Conservation (phyloP, 2,113 vertebrate genomes). For the Galbula dea region DNA sequence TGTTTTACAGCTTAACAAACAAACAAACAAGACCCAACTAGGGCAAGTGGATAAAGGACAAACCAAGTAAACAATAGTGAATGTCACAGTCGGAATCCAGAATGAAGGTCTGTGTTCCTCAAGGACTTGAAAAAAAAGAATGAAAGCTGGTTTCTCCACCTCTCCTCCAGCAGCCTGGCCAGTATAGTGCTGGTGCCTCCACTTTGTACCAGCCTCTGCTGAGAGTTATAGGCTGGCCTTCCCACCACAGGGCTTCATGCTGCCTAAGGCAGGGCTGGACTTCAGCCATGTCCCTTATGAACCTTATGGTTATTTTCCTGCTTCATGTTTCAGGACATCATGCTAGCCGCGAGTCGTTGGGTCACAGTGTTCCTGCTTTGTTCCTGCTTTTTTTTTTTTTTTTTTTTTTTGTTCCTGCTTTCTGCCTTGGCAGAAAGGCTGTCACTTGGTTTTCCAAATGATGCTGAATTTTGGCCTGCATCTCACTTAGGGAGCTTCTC, state of each 20-base stretch:
- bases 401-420: too few relatives aligned
- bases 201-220: not conserved
- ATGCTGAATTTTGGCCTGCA: not conserved
- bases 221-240: not conserved
- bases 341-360: not conserved
- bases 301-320: not conserved
- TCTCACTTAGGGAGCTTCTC: not conserved
- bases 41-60: not conserved
- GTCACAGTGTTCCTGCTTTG: not conserved
- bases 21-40: not conserved
- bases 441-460: not conserved
- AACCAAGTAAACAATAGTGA: not conserved
- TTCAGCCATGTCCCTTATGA: not conserved
- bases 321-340: not conserved
- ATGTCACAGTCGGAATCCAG: not conserved
- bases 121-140: not conserved
- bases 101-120: not conserved
- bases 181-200: not conserved
- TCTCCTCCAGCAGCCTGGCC: not conserved
- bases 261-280: not conserved
- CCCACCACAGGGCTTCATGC: not conserved
- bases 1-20: not conserved
- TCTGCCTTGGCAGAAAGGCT: not conserved
- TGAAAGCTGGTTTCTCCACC: not conserved
- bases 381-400: too few relatives aligned